Evolutionary conservation across 2,888 invertebrate genomes (phyloP), one percentile per base, ranked within the genome.

Genomic region (Pammene fasciana): DNA sequence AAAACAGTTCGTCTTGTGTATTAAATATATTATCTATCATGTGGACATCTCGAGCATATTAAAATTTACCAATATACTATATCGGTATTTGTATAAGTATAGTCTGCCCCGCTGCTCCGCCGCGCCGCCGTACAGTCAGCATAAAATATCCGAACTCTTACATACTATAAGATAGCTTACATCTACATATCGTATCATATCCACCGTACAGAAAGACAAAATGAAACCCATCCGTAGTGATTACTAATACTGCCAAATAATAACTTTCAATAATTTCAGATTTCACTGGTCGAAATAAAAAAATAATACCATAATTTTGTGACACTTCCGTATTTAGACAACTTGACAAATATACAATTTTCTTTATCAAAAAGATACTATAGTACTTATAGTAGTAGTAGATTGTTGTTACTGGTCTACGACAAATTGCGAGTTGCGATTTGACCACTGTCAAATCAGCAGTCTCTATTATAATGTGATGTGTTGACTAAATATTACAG

Each of bases 131-230:
- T 26, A 46, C 41, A 84, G 74, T 82, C 83, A 86, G 85, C 88
- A 86, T 85, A 89, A 86, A 85, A 87, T 86, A 89, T 86, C 85
- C 85, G 84, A 87, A 87, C 84, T 81, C 89, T 89, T 90, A 91
- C 73, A 79, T 79, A 79, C 78, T 81, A 86, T 89, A 82, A 73
- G 75, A 79, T 77, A 81, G 67, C 89, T 91, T 90, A 91, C 74
- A 81, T 26, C 68, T 68, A 73, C 71, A 87, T 91, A 92, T 90
- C 90, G 90, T 92, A 92, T 87, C 89, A 90, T 91, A 90, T 86
- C 88, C 90, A 90, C 88, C 88, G 82, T 86, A 86, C 74, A 86
- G 82, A 87, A 81, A 82, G 82, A 83, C 75, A 75, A 79, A 76
- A 82, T 85, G 85, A 90, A 89, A 54, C 90, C 90, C 82, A 82